phyloP scores from a whole-genome alignment of 2,113 vertebrate species.

The Aspidoscelis tigris region DNA sequence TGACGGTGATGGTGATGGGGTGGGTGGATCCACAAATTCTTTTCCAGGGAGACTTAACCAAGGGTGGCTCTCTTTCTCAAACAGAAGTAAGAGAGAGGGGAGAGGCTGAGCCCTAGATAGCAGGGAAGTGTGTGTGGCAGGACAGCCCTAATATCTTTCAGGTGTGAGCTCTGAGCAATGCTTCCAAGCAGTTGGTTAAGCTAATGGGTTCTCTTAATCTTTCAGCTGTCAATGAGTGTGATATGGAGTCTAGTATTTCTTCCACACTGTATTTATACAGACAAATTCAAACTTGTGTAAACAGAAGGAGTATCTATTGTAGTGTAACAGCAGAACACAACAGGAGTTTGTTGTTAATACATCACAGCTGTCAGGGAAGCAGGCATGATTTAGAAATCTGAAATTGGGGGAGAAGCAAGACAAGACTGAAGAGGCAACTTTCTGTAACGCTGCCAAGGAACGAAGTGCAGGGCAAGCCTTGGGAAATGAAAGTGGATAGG shows the following conservation, averaged over 20 bases:
- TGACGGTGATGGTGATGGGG: too few species aligned
- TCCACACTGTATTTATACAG: conserved; percentile 65
- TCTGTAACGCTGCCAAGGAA: conserved; percentile 38
- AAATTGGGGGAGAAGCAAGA: not conserved
- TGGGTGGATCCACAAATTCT: conserved; percentile 65
- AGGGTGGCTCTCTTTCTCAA: conserved; percentile 69
- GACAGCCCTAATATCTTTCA: conserved; percentile 66
- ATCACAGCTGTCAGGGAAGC: conserved; percentile 65
- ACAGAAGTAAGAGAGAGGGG: conserved; percentile 62
- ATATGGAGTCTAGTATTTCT: conserved; percentile 69
- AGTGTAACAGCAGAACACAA: conserved; percentile 64
- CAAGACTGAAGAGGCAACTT: conserved; percentile 10
- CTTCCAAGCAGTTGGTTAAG: conserved; percentile 71
- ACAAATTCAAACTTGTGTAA: conserved; percentile 73
- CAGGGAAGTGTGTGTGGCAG: conserved; percentile 65
- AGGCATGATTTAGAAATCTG: conserved; percentile 6
- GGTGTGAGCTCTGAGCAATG: conserved; percentile 66
- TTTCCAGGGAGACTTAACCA: conserved; percentile 71
- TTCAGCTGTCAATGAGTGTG: conserved; percentile 67
- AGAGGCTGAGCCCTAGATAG: conserved; percentile 63
- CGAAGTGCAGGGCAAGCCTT: conserved; percentile 25
- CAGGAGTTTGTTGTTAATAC: conserved; percentile 66
- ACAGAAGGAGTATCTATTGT: conserved; percentile 74
- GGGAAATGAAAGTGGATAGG: too few species aligned
- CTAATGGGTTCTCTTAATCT: conserved; percentile 73